These are phyloP conservation scores for Pterois miles DNA, from an alignment of 2,797 vertebrate species.

Conservation along the genomic window DNA sequence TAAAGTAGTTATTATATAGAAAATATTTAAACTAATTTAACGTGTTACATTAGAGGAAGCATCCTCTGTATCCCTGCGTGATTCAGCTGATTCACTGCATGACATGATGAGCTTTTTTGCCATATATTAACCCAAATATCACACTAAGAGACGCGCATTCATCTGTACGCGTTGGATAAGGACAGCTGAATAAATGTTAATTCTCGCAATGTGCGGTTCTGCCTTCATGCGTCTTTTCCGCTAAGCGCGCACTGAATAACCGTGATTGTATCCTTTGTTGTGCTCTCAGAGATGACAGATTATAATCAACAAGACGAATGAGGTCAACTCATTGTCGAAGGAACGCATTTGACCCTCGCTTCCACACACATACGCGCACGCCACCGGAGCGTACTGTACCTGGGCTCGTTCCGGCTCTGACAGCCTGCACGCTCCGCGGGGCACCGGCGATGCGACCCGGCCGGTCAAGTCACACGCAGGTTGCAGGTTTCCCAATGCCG, in stretches of 20 bases:
- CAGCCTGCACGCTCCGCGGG: slow-evolving; percentile 53
- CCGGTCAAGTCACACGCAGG: slow-evolving; percentile 79
- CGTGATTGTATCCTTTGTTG: slow-evolving; percentile 75
- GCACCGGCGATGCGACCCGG: slow-evolving; percentile 72
- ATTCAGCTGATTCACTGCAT: too few relatives aligned
- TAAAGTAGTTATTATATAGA: neutral
- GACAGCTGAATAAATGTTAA: neutral
- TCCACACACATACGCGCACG: neutral
- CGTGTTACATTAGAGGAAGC: too few relatives aligned
- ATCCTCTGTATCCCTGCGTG: neutral
- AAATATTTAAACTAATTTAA: neutral
- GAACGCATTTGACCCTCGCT: slow-evolving; percentile 60
- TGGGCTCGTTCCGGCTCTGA: slow-evolving; percentile 35
- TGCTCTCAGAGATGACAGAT: slow-evolving; percentile 72
- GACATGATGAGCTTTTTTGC: neutral
- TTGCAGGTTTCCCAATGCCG: slow-evolving; percentile 76
- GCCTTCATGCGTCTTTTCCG: slow-evolving; percentile 60
- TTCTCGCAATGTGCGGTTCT: slow-evolving; percentile 28
- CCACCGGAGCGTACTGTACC: slow-evolving; percentile 35
- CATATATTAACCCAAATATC: neutral
- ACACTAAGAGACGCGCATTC: too few relatives aligned
- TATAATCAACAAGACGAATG: slow-evolving; percentile 73
- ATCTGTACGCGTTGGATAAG: too few relatives aligned
- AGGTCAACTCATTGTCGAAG: slow-evolving; percentile 71
- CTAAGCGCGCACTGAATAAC: slow-evolving; percentile 60